A percentile compares a stretch with the other conserved stretches of the same genome.
phyloP scores from a whole-genome alignment of 2,888 invertebrate species.

The Drosophila ustulata region DNA sequence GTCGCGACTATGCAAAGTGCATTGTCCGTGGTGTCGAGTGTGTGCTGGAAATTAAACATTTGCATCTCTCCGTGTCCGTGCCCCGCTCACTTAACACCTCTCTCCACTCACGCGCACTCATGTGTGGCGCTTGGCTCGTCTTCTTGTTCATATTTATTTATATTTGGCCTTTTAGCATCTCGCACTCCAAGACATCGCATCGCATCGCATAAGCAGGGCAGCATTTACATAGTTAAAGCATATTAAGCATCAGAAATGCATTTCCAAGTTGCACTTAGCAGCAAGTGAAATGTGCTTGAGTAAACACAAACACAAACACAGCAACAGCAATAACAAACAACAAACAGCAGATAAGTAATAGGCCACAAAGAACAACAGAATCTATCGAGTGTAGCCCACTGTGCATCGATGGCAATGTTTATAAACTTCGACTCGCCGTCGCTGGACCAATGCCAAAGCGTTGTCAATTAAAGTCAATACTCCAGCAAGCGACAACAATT shows the following conservation, averaged over 20 bases:
- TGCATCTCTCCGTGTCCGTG: conserved; percentile 39
- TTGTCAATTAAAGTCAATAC: conserved; percentile 81
- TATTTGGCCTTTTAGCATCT: conserved; percentile 79
- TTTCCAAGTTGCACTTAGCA: conserved; percentile 45
- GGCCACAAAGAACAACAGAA: conserved; percentile 22
- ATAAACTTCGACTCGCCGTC: conserved; percentile 26
- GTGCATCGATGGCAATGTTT: conserved; percentile 44
- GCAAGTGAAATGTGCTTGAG: conserved; percentile 75
- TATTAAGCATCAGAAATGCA: conserved; percentile 67
- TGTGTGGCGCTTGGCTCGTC: conserved; percentile 64
- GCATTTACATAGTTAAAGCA: conserved; percentile 78
- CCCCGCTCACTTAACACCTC: conserved; percentile 69
- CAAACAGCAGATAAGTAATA: conserved; percentile 44
- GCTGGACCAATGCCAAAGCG: conserved; percentile 59
- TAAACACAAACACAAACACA: conserved; percentile 51
- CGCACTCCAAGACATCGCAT: conserved; percentile 19
- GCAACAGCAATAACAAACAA: conserved; percentile 30
- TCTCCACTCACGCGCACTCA: conserved; percentile 62
- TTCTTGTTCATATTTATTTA: conserved; percentile 71
- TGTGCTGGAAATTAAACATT: conserved; percentile 59
- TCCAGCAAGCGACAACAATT: conserved; percentile 40
- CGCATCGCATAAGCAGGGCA: conserved; percentile 62
- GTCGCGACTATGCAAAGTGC: conserved; percentile 48
- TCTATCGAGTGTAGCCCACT: conserved; percentile 38
- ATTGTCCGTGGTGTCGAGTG: background rate